A percentile compares a stretch with the other conserved stretches of the same genome.
phyloP scores from a whole-genome alignment of 2,113 vertebrate genomes.

The Oryzias curvinotus region DNA sequence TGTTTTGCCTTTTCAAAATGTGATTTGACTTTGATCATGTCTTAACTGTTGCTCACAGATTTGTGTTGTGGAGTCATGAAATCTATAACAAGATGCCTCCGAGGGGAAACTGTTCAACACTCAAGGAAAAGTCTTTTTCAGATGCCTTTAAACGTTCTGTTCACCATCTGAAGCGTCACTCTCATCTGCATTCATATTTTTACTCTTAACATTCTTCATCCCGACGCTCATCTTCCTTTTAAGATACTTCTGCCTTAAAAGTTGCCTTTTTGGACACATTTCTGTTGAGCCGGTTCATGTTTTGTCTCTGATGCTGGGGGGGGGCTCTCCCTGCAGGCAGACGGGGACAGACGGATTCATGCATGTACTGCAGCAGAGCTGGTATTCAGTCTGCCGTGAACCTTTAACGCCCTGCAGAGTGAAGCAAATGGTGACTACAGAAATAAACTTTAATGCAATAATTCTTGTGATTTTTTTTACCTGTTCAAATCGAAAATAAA shows the following conservation, averaged over 20 bases:
- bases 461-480: not conserved
- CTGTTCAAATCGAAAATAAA: not conserved
- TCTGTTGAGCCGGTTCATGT: slow-evolving; percentile 48
- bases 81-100: slow-evolving; percentile 13
- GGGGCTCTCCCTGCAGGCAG: slow-evolving; percentile 16
- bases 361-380: slow-evolving; percentile 71
- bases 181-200: slow-evolving; percentile 2
- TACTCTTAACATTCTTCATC: slow-evolving; percentile 24
- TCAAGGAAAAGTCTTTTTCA: slow-evolving; percentile 10
- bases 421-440: slow-evolving; percentile 51
- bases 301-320: slow-evolving; percentile 33
- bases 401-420: slow-evolving; percentile 55
- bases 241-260: slow-evolving; percentile 70
- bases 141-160: slow-evolving; percentile 41
- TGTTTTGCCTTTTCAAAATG: slow-evolving; percentile 18
- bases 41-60: slow-evolving; percentile 6
- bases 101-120: slow-evolving; percentile 11
- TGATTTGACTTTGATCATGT: slow-evolving; percentile 16
- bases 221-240: slow-evolving; percentile 31
- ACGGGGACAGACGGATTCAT: slow-evolving; percentile 53
- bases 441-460: slow-evolving; percentile 73
- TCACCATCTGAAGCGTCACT: slow-evolving; percentile 1
- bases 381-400: slow-evolving; percentile 61
- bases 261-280: slow-evolving; percentile 53
- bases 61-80: slow-evolving; percentile 17